Base-by-base conservation (phyloP, 1,140 invertebrate species). In the Zeugodacus cucurbitae region DNA sequence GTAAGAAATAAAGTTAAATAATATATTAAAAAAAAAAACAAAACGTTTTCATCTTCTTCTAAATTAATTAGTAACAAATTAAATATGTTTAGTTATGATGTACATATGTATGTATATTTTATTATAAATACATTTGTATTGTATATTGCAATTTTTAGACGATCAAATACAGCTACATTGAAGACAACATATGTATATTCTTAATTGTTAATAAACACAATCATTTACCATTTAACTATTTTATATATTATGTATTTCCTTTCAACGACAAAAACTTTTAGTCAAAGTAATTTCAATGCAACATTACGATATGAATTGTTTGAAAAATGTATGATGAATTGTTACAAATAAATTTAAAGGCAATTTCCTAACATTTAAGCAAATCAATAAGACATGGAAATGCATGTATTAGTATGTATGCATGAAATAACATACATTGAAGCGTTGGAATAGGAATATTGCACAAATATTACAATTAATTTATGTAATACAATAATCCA, bases 1-100 rank as follows among this genome's bases (percentile, higher is more conserved):
- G 87, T 89, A 89, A 89, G 88, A 54, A 85, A 58, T 88, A 88
- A 86, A 90, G 3, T 0, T 14, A 70, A 32, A 74, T 29, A 82
- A 8, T 8, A 22, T 74, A n/a, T n/a, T n/a, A n/a, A n/a, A n/a
- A n/a, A n/a, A n/a, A 17, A 17, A 82, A 82, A 48, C 20, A 44
- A 44, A n/a, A n/a, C n/a, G 1, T 48, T 20, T 67, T 29, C 8
- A 11, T 32, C 11, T 67, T 48, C 8, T 82, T 26, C 17, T 22
- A n/a, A 26, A 8, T 3, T 48, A 44, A 48, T 1, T 54, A 54
- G 74, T 29, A 82, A 37, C 11, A 44, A 82, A 48, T 82, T 82
- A 29, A 82, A 26, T 41, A 5, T 74, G 14, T 74, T 74, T 74
- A 67, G 14, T 14, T 34, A 32, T 17, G 34, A 17, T 34, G 26